A percentile compares a stretch with the other conserved stretches of the same genome.
Conservation (phyloP, 2,113 vertebrate genomes). For the Sinocyclocheilus anophthalmus region DNA sequence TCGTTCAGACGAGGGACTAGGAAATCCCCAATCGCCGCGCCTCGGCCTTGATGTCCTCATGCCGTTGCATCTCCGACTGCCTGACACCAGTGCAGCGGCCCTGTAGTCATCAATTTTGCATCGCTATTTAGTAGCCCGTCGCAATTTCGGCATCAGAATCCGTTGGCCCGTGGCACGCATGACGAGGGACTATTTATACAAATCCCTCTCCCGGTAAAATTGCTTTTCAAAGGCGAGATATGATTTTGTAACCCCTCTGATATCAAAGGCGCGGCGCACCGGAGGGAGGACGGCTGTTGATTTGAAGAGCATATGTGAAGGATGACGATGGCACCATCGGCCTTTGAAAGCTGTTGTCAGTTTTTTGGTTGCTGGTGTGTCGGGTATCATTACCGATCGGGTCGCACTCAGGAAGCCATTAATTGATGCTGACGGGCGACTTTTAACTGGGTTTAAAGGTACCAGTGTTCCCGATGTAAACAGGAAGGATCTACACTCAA, state of each 20-base stretch:
- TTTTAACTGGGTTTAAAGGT: constrained; percentile 72
- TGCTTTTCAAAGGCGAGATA: constrained; percentile 81
- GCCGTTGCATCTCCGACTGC: constrained; percentile 75
- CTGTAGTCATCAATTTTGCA: constrained; percentile 80
- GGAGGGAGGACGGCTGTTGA: constrained; percentile 69
- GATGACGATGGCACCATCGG: constrained; percentile 72
- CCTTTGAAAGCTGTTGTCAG: constrained; percentile 71
- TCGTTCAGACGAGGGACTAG: not conserved
- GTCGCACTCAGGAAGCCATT: constrained; percentile 64
- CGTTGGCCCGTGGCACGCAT: constrained; percentile 73
- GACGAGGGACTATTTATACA: constrained; percentile 78
- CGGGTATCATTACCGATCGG: constrained; percentile 73
- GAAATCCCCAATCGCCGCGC: constrained; percentile 11
- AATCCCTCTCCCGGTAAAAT: constrained; percentile 74
- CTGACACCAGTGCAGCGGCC: constrained; percentile 70
- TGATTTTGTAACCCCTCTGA: constrained; percentile 74
- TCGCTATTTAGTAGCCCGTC: constrained; percentile 77
- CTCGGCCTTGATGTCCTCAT: constrained; percentile 73
- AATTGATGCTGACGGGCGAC: constrained; percentile 74
- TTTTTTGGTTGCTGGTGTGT: constrained; percentile 73
- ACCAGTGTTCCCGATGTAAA: constrained; percentile 65
- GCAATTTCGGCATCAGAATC: constrained; percentile 74
- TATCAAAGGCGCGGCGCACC: constrained; percentile 74
- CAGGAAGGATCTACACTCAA: constrained; percentile 39
- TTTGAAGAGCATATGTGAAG: constrained; percentile 75